These are phyloP conservation scores for Samia ricini DNA, from an alignment of 1,140 invertebrate species.

Conservation along the genomic window DNA sequence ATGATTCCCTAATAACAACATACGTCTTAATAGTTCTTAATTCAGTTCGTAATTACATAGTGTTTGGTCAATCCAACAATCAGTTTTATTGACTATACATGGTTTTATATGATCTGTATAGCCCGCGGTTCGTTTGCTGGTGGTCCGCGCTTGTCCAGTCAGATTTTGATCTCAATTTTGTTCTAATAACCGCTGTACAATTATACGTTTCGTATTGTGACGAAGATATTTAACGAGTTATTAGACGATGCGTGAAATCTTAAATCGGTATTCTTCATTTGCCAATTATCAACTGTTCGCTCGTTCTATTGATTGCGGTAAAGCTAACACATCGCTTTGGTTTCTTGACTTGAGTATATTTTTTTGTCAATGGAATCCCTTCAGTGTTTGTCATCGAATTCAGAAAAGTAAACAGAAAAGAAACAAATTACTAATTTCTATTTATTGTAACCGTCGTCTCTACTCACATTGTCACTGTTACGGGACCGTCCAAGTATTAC, in stretches of 20 bases:
- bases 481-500: too few relatives aligned
- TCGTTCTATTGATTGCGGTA: background rate
- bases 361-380: too few relatives aligned
- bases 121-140: slow-evolving; percentile 13
- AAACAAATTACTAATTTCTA: too few relatives aligned
- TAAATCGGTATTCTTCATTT: background rate
- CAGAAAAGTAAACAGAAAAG: too few relatives aligned
- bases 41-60: slow-evolving; percentile 19
- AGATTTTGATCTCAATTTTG: slow-evolving; percentile 19
- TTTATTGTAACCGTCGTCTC: too few relatives aligned
- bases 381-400: too few relatives aligned
- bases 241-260: background rate
- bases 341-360: too few relatives aligned
- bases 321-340: too few relatives aligned
- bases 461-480: too few relatives aligned
- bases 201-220: background rate
- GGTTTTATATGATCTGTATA: background rate
- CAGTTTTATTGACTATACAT: slow-evolving; percentile 2
- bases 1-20: slow-evolving; percentile 19
- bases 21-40: slow-evolving; percentile 15
- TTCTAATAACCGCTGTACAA: background rate
- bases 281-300: background rate
- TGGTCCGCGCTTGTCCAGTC: slow-evolving; percentile 8
- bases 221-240: background rate
- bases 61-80: slow-evolving; percentile 20